These are phyloP conservation scores for Cervus canadensis DNA, from an alignment of 2,113 vertebrate genomes.

Conservation along the genomic window DNA sequence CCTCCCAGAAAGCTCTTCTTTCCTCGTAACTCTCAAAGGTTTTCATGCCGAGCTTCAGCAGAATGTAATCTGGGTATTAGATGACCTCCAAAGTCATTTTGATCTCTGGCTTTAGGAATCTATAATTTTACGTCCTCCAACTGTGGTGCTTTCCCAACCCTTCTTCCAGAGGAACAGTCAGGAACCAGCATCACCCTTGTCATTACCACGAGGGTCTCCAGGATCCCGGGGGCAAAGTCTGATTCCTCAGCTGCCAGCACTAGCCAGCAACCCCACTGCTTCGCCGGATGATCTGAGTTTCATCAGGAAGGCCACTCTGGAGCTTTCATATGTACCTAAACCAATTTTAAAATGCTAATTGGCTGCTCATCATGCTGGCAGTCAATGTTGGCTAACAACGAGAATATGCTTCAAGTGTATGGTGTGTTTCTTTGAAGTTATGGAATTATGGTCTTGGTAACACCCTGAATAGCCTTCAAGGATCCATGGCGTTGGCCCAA, in stretches of 20 bases:
- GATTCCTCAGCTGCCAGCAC: background rate
- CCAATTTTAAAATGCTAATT: background rate
- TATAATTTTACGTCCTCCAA: background rate
- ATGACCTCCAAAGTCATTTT: background rate
- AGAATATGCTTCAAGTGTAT: background rate
- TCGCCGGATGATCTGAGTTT: background rate
- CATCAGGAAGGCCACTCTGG: background rate
- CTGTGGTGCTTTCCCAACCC: background rate
- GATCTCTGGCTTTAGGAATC: background rate
- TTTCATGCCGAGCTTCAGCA: background rate
- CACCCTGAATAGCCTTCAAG: background rate
- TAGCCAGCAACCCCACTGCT: background rate
- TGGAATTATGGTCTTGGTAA: background rate
- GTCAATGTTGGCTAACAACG: background rate
- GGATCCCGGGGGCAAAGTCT: background rate
- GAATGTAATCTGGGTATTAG: background rate
- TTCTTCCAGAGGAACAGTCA: background rate
- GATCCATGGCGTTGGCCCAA: background rate
- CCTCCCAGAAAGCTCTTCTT: background rate
- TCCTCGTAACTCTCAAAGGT: background rate
- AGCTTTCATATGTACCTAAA: background rate
- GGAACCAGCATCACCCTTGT: background rate
- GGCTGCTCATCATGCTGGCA: background rate
- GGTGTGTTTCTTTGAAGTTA: background rate
- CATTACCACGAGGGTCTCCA: background rate